Conservation (phyloP, 2,888 invertebrate genomes). For the Hyalella azteca region DNA sequence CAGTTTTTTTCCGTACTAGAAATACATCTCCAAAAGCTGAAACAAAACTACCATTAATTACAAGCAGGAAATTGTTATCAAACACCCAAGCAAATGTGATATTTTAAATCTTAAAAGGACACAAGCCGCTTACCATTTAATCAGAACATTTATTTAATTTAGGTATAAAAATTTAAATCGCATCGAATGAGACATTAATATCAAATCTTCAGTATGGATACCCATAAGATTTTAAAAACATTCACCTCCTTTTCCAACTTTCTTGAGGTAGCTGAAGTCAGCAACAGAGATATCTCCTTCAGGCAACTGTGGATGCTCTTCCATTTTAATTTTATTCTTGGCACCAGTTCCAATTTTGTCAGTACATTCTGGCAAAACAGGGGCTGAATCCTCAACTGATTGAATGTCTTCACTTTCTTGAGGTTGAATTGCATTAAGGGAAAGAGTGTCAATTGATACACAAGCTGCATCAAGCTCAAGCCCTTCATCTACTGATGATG, state of each 20-base stretch:
- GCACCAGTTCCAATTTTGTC: background rate
- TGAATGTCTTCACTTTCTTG: background rate
- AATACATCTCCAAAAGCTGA: slow-evolving; percentile 29
- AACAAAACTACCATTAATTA: too few relatives aligned
- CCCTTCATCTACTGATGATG: background rate
- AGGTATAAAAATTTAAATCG: background rate
- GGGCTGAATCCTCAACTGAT: background rate
- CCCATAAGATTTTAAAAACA: background rate
- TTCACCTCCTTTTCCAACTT: slow-evolving; percentile 31
- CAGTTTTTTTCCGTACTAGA: slow-evolving; percentile 6
- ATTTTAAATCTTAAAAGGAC: background rate
- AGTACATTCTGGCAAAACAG: background rate
- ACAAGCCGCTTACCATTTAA: background rate
- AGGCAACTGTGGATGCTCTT: background rate
- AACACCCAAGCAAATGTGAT: background rate
- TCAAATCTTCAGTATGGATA: background rate
- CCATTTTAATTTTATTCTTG: background rate
- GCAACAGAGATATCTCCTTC: slow-evolving; percentile 4
- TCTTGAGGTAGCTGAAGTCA: slow-evolving; percentile 34
- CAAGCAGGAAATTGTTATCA: background rate
- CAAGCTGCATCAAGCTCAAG: background rate
- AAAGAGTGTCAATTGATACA: background rate
- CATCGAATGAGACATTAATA: background rate
- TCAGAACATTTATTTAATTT: background rate
- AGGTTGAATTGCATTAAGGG: background rate